Evolutionary conservation across 2,113 vertebrate genomes (phyloP), one percentile per base, ranked within the genome.

Genomic region (Perognathus longimembris): DNA sequence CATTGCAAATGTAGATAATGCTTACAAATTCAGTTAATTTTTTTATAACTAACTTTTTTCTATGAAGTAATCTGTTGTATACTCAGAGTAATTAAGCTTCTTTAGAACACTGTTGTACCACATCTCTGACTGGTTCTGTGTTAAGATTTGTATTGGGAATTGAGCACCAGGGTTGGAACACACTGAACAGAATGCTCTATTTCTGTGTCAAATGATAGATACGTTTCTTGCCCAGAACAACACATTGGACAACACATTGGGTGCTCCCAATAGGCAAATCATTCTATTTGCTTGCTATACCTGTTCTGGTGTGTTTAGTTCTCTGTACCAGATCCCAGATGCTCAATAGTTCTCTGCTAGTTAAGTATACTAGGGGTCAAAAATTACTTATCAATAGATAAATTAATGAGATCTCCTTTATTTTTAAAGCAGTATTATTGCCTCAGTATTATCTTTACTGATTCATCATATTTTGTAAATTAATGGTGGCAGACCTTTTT

Each of bases 181-280:
- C 30, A 38, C 28, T 80, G 90, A 95, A 95, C 66, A 79, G n/a
- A 82, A 54, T 89, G 92, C 92, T 95, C 93, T 85, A 67, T 92
- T 90, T 96, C 77, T 89, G 59, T 90, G 63, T 94, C 74, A 85
- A 88, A 88, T 95, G 95, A 93, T 86, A 89, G 92, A 96, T 95
- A 73, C 45, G 83, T 67, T 22, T 94, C 75, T 89, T 80, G 80
- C 90, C 45, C 90, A 95, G 93, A 96, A 96, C 88, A n/a, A n/a
- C n/a, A n/a, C n/a, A n/a, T n/a, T n/a, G n/a, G 78, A 92, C 70
- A 95, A 77, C 63, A 67, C n/a, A 85, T 74, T 94, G 67, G 81
- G 38, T 63, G 40, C 26, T 92, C 90, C 71, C 92, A 94, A 70
- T 90, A 66, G 87, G 70, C 54, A 88, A 93, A 91, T 70, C 80